Evolutionary conservation across 2,888 invertebrate genomes (phyloP), one percentile per base, ranked within the genome.

Genomic region (Spicauda simplicius): DNA sequence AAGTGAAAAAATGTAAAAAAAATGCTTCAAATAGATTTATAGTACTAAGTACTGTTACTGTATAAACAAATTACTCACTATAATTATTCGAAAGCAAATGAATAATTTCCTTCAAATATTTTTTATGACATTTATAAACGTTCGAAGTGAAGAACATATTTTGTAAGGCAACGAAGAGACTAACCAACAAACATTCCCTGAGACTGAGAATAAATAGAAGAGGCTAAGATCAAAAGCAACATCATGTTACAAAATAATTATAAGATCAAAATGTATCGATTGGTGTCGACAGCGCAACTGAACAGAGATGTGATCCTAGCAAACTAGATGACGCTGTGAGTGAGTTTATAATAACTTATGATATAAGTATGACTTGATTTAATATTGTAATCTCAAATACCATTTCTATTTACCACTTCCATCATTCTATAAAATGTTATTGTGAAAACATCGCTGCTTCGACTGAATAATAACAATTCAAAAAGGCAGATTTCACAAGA

Each of bases 151-250:
- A 79, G 83, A 88, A 86, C 84, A 83, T 81, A 81, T 83, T 85
- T 83, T 85, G 86, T 92, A 91, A 92, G 92, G 91, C 86, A 92
- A 92, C 92, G 91, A 91, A 89, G 89, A 92, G 91, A 92, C 92
- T 92, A 85, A 88, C 87, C 90, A 91, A 87, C 90, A 85, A 83
- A 90, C 92, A 92, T 92, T 92, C 92, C 92, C 92, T 85, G 91
- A 92, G 92, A 92, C 92, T 92, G 92, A 90, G 78, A 83, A 62
- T 62, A 80, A 78, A 84, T 86, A 86, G 80, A 85, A 83, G 90
- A 90, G 90, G 91, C 90, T 90, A 86, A 89, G 82, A 87, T 84
- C 87, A 80, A 86, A 83, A 83, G 83, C 69, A 74, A 70, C 69
- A 71, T 72, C 70, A 82, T 79, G 74, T 73, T 79, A 84, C 80